A percentile compares a stretch with the other conserved stretches of the same genome.
Evolutionary conservation across 2,113 vertebrate genomes (phyloP).

Genomic region (Solenodon paradoxus): DNA sequence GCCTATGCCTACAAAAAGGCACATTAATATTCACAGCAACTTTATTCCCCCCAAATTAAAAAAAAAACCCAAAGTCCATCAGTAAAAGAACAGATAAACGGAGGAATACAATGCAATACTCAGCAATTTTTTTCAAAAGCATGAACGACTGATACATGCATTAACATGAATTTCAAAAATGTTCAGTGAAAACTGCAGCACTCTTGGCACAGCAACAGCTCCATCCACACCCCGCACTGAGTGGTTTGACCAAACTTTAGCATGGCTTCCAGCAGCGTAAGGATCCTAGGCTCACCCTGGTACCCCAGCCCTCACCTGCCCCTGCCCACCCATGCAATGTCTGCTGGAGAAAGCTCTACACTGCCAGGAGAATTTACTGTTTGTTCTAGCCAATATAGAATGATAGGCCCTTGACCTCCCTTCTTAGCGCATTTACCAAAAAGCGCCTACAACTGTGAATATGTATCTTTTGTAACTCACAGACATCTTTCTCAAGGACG

Average conservation of each 20-base stretch:
- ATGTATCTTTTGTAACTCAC: not conserved
- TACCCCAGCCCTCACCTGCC: not conserved
- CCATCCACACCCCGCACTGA: not conserved
- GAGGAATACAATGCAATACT: not conserved
- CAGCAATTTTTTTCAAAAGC: conserved; percentile 15
- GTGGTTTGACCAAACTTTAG: not conserved
- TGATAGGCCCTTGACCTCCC: not conserved
- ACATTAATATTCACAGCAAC: not conserved
- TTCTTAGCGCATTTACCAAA: conserved; percentile 9
- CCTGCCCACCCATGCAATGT: not conserved
- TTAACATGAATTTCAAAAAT: not conserved
- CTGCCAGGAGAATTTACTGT: too few species aligned
- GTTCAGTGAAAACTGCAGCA: not conserved
- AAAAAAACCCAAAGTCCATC: not conserved
- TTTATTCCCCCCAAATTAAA: not conserved
- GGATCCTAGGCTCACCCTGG: not conserved
- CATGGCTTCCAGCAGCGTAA: not conserved
- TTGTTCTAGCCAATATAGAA: not conserved
- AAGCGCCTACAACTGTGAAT: not conserved
- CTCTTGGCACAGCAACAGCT: not conserved
- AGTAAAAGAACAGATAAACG: not conserved
- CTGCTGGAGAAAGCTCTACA: too few species aligned
- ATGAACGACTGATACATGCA: not conserved
- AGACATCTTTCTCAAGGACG: conserved; percentile 25
- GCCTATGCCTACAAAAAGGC: not conserved